These are phyloP conservation scores for Lumbricus terrestris DNA, from an alignment of 2,888 invertebrate species.

Conservation along the genomic window DNA sequence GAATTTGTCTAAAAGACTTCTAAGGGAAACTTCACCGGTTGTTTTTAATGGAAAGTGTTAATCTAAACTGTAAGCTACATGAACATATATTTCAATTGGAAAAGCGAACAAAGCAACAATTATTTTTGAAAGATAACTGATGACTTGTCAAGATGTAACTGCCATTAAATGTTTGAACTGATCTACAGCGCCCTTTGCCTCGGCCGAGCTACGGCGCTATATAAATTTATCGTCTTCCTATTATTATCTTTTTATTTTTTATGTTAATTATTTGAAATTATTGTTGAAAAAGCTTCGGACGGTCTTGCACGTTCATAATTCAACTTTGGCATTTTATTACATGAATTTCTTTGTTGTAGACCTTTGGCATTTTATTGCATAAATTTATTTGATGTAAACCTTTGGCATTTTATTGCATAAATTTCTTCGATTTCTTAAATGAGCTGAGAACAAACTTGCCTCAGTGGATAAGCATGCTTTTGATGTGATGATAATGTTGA, in stretches of 20 bases:
- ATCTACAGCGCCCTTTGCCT: no score
- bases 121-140: not conserved
- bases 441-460: not conserved
- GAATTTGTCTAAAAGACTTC: not conserved
- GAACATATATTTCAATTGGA: not conserved
- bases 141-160: no score
- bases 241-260: not conserved
- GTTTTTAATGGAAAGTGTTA: not conserved
- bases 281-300: not conserved
- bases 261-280: not conserved
- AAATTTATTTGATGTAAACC: not conserved
- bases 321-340: not conserved
- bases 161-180: no score
- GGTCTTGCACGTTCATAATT: not conserved
- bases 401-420: not conserved
- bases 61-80: not conserved
- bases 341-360: not conserved
- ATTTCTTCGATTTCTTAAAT: not conserved
- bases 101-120: not conserved
- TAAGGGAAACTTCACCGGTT: not conserved
- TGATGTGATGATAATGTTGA: not conserved
- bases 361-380: not conserved
- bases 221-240: no score
- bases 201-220: no score
- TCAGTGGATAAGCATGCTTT: not conserved